Conservation (phyloP, 2,888 invertebrate genomes). For the Smittia sp. region DNA sequence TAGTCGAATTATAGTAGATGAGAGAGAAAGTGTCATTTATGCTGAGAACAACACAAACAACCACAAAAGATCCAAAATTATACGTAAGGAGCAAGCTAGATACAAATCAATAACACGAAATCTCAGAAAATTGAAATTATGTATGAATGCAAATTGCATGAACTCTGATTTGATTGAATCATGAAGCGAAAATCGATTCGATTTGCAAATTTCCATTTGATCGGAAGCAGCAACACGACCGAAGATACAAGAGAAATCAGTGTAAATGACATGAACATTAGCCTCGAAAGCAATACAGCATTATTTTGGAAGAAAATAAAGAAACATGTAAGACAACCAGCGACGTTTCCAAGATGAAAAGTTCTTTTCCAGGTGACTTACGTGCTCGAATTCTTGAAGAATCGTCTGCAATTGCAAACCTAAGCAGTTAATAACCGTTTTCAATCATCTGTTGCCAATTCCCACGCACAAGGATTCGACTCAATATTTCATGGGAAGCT, state of each 20-base stretch:
- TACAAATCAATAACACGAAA: not conserved
- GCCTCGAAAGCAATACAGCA: constrained; percentile 41
- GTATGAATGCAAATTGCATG: constrained; percentile 15
- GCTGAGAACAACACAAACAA: not conserved
- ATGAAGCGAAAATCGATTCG: not conserved
- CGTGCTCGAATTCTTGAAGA: not conserved
- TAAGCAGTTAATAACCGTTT: constrained; percentile 18
- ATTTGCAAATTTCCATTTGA: not conserved
- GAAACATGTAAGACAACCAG: constrained; percentile 27
- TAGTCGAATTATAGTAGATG: constrained; percentile 8
- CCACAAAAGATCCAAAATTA: not conserved
- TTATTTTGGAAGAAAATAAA: constrained; percentile 38
- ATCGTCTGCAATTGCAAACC: not conserved
- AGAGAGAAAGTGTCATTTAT: constrained; percentile 21
- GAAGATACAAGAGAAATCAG: constrained; percentile 14
- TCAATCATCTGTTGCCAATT: constrained; percentile 40
- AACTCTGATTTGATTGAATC: constrained; percentile 8
- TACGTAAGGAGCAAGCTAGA: not conserved
- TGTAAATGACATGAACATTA: constrained; percentile 37
- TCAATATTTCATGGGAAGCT: constrained; percentile 29
- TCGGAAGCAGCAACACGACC: not conserved
- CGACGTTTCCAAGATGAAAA: not conserved
- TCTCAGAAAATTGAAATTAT: constrained; percentile 16
- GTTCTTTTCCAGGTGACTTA: not conserved
- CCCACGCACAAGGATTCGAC: constrained; percentile 14